Conservation (phyloP, 35 echinoderm and acorn worm species). For the Amphiura filiformis region DNA sequence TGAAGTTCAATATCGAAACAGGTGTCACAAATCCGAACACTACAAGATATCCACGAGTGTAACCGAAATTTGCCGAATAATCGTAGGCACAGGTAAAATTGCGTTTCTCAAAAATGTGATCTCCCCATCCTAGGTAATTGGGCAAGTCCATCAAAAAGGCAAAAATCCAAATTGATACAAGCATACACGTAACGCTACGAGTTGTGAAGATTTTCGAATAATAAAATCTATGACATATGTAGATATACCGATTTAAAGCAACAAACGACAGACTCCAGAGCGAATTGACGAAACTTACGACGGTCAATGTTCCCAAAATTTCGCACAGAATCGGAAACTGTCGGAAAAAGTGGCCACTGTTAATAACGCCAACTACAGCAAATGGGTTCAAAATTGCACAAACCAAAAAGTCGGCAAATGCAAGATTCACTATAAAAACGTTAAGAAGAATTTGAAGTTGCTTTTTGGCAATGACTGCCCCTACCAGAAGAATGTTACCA, state of each 20-base stretch:
- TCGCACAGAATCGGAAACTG: not conserved
- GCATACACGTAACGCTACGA: not conserved
- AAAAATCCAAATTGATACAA: not conserved
- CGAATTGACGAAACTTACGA: not conserved
- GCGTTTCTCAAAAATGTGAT: not conserved
- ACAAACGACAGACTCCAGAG: not conserved
- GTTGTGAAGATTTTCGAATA: not conserved
- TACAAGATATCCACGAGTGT: not conserved
- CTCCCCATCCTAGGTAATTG: not conserved
- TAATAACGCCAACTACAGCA: not conserved
- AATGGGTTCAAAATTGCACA: not conserved
- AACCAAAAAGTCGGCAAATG: not conserved
- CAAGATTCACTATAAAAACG: not conserved
- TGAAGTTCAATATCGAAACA: not conserved
- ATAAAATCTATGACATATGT: no score
- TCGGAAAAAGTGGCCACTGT: not conserved
- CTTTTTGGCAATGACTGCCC: not conserved
- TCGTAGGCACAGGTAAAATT: not conserved
- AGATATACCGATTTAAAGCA: no score
- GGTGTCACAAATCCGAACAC: not conserved
- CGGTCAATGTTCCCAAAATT: not conserved
- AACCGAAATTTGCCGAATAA: not conserved
- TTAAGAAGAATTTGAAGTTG: not conserved
- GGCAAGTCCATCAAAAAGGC: not conserved
- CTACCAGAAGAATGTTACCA: not conserved